Evolutionary conservation across 2,797 vertebrate genomes (phyloP), one percentile per base, ranked within the genome.

Genomic region (Sternotherus odoratus): DNA sequence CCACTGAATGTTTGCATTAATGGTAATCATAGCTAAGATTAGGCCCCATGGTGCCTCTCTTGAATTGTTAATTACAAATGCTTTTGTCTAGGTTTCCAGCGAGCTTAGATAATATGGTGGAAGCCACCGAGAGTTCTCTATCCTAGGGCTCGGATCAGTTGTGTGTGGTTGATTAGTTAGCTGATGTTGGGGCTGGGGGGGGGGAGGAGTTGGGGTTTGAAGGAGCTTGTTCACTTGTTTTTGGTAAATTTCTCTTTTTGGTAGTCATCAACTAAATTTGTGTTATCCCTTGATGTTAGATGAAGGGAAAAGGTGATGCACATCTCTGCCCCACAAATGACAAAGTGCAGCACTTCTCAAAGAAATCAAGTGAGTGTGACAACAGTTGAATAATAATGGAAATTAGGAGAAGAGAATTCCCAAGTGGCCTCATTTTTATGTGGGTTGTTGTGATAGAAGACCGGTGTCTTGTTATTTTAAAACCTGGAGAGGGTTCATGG

Each of bases 181-280:
- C 4, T 9, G 50, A 13, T 50, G 50, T 5, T 13, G 15, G 50
- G 13, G 53, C n/a, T 23, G 23, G 24, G 24, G 24, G 23, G 13
- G 50, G 3, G 13, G 9, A 23, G 23, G 4, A 2, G 8, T 26
- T 54, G 53, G n/a, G n/a, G n/a, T n/a, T n/a, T n/a, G n/a, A n/a
- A n/a, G n/a, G n/a, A n/a, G n/a, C 26, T 54, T 54, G 24, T 51
- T 54, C 21, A 1, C 26, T 57, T 57, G 28, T 28, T 57, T 57
- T 57, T 57, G 56, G 56, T 28, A 83, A 83, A 74, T 88, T 83
- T 93, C 48, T 85, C 89, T 63, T 75, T 72, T 83, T n/a, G 2
- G 48, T 57, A n/a, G 13, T 91, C 90, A 81, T 84, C 39, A 77
- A 33, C 72, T 91, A 90, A 92, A 91, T 87, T 87, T 89, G 33